phyloP scores from a whole-genome alignment of 2,888 invertebrate species.

The Clivina fossor region DNA sequence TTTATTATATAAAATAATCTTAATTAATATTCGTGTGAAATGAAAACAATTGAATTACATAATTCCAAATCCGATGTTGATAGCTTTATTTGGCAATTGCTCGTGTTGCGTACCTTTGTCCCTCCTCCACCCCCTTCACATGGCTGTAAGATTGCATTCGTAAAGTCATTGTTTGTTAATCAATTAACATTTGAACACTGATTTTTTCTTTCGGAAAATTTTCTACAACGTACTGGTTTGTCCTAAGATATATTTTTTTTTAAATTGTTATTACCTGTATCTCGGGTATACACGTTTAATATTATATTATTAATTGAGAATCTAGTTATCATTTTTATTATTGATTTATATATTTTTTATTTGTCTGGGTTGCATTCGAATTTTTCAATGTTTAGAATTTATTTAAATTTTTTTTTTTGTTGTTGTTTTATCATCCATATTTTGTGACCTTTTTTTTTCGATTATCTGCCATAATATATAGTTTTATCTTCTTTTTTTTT shows the following conservation, averaged over 20 bases:
- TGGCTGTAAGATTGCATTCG: conserved; percentile 27
- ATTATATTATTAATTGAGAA: neutral
- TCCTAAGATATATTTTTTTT: too few relatives aligned
- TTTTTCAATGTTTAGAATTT: too few relatives aligned
- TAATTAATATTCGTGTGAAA: neutral
- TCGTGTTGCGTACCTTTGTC: conserved; percentile 25
- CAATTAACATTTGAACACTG: conserved; percentile 24
- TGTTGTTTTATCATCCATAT: conserved; percentile 25
- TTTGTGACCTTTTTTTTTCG: conserved; percentile 14
- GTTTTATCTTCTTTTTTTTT: conserved; percentile 14
- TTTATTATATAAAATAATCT: neutral
- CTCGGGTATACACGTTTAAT: neutral
- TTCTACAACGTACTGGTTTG: conserved; percentile 20
- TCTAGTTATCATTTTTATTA: conserved; percentile 6
- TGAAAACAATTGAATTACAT: too few relatives aligned
- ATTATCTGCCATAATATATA: conserved; percentile 29
- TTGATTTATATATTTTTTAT: conserved; percentile 12
- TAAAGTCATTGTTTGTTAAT: conserved; percentile 27
- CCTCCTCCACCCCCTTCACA: conserved; percentile 6
- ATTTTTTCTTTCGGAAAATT: too few relatives aligned
- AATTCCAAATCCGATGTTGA: too few relatives aligned
- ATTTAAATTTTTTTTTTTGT: conserved; percentile 21
- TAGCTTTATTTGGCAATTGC: conserved; percentile 32
- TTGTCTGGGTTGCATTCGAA: too few relatives aligned
- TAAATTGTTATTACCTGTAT: neutral